These are phyloP conservation scores for Trichogramma dendrolimi DNA, from an alignment of 2,888 invertebrate genomes.

Conservation along the genomic window DNA sequence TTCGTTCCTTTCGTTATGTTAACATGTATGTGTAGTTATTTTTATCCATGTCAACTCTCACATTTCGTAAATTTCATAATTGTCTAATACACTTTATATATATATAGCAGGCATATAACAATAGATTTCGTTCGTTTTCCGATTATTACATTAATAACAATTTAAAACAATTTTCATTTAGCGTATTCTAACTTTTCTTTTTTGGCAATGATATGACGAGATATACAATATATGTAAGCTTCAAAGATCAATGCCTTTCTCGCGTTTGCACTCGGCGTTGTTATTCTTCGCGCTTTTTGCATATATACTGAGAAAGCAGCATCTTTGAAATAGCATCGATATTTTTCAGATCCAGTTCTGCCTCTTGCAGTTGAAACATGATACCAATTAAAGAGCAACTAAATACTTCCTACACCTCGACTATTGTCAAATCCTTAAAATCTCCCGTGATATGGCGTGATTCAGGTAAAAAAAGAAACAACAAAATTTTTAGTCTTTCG, in stretches of 20 bases:
- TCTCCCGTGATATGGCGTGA: not conserved
- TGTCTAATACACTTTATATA: slow-evolving; percentile 20
- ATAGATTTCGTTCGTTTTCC: slow-evolving; percentile 39
- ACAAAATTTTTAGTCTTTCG: not conserved
- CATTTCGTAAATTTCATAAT: slow-evolving; percentile 29
- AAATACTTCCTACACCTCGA: not conserved
- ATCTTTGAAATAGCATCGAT: slow-evolving; percentile 14
- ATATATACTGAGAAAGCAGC: slow-evolving; percentile 4
- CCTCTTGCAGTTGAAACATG: not conserved
- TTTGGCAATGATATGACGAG: slow-evolving; percentile 30
- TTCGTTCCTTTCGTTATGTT: slow-evolving; percentile 3
- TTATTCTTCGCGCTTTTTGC: not conserved
- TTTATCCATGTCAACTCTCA: slow-evolving; percentile 34
- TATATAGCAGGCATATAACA: slow-evolving; percentile 46
- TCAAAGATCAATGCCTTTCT: slow-evolving; percentile 13
- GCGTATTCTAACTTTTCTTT: slow-evolving; percentile 24
- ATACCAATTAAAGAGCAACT: not conserved
- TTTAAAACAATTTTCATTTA: slow-evolving; percentile 31
- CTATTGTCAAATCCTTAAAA: not conserved
- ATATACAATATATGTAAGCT: slow-evolving; percentile 20
- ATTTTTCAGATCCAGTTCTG: slow-evolving; percentile 1
- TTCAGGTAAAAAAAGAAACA: not conserved
- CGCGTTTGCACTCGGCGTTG: not conserved
- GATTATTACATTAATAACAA: slow-evolving; percentile 45
- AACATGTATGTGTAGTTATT: slow-evolving; percentile 33